Conservation (phyloP, 1,140 invertebrate genomes). For the Leptinotarsa texana region DNA sequence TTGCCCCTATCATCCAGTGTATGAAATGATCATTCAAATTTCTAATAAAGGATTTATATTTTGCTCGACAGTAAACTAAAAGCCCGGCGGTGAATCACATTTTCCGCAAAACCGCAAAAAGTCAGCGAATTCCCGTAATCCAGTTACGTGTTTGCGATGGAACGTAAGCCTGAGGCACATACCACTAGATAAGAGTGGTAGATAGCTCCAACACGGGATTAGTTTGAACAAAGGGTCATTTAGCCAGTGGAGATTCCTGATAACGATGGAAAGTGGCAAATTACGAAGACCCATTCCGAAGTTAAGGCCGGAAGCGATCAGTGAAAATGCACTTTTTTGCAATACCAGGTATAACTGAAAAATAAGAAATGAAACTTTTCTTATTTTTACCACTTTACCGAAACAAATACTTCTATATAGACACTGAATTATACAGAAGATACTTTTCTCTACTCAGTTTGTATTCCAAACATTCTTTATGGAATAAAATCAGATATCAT, state of each 20-base stretch:
- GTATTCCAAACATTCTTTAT: no score
- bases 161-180: background rate
- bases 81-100: background rate
- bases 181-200: background rate
- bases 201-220: conserved; percentile 18
- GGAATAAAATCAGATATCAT: no score
- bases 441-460: no score
- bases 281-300: background rate
- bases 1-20: no score
- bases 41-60: background rate
- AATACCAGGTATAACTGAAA: background rate
- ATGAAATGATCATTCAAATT: no score
- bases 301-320: conserved; percentile 1
- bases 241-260: conserved; percentile 15
- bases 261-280: conserved; percentile 11
- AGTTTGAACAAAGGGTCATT: conserved; percentile 28
- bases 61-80: background rate
- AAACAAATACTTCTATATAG: no score
- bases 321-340: background rate
- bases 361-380: no score
- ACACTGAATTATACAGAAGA: no score
- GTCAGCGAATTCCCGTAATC: background rate
- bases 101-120: background rate
- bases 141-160: background rate
- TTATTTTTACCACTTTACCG: no score